These are phyloP conservation scores for Potamilus streckersoni DNA, from an alignment of 1,140 invertebrate genomes.

Conservation along the genomic window DNA sequence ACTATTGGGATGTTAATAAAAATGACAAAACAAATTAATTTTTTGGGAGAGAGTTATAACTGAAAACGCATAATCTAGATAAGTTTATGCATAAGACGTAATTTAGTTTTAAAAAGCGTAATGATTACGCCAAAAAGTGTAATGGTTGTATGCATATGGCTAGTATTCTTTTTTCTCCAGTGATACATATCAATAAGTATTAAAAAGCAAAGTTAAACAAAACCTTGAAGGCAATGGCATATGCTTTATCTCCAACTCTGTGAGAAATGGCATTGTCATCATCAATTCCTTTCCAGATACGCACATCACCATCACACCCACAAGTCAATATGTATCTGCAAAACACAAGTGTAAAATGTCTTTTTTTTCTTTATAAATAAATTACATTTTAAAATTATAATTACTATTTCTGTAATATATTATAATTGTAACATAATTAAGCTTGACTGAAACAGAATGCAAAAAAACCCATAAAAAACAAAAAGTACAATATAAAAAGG, in stretches of 20 bases:
- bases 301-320: conserved; percentile 90
- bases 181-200: too few species aligned
- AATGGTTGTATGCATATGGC: neutral
- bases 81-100: too few species aligned
- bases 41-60: neutral
- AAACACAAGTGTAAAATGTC: conserved; percentile 27
- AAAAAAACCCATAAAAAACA: too few species aligned
- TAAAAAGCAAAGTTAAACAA: conserved; percentile 2
- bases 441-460: neutral
- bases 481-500: too few species aligned
- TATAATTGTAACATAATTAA: neutral
- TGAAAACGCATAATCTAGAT: neutral
- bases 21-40: neutral
- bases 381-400: neutral
- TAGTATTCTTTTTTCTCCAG: neutral
- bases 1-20: too few species aligned
- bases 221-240: conserved; percentile 74
- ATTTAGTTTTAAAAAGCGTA: too few species aligned
- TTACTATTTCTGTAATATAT: neutral
- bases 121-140: neutral
- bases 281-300: conserved; percentile 87
- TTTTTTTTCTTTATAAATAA: neutral
- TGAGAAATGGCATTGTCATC: conserved; percentile 83
- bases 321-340: conserved; percentile 84
- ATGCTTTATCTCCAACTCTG: conserved; percentile 85